Conservation (phyloP, 1,140 invertebrate species). For the Frieseomelitta varia region DNA sequence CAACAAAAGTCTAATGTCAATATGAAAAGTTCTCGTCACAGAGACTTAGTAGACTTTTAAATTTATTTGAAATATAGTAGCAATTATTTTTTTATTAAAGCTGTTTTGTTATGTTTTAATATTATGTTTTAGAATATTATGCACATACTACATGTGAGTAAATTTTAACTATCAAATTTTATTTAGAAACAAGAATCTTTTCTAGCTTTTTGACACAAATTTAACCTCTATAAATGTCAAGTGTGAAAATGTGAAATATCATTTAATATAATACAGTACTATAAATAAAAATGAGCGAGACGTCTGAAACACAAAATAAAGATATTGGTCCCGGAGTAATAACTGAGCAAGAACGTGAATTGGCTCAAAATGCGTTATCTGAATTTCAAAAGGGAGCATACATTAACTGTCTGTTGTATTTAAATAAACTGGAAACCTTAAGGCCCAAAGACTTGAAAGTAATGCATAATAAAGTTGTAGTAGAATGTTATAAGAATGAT, state of each 20-base stretch:
- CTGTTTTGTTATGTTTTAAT: background rate
- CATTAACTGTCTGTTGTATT: conserved; percentile 82
- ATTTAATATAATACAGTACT: background rate
- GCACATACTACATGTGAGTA: background rate
- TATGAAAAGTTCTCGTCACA: background rate
- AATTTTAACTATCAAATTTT: background rate
- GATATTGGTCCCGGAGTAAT: conserved; percentile 67
- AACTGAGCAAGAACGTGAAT: conserved; percentile 84
- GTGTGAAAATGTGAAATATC: background rate
- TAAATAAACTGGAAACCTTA: conserved; percentile 84
- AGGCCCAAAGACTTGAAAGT: conserved; percentile 87
- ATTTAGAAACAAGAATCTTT: background rate
- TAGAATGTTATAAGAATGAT: conserved; percentile 88
- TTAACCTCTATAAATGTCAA: conserved; percentile 37
- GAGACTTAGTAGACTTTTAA: background rate
- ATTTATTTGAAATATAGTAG: background rate
- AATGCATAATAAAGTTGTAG: conserved; percentile 88
- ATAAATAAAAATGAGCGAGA: conserved; percentile 67
- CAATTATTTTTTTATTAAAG: background rate
- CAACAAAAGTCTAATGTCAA: background rate
- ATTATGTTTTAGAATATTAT: too few species aligned
- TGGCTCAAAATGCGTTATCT: conserved; percentile 82
- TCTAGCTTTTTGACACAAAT: background rate
- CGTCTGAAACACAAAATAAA: conserved; percentile 63
- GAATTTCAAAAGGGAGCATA: conserved; percentile 85